Evolutionary conservation across 64 coral and sea anemone species (phyloP), one percentile per base, ranked within the genome.

Genomic region (Trachythela sp.): DNA sequence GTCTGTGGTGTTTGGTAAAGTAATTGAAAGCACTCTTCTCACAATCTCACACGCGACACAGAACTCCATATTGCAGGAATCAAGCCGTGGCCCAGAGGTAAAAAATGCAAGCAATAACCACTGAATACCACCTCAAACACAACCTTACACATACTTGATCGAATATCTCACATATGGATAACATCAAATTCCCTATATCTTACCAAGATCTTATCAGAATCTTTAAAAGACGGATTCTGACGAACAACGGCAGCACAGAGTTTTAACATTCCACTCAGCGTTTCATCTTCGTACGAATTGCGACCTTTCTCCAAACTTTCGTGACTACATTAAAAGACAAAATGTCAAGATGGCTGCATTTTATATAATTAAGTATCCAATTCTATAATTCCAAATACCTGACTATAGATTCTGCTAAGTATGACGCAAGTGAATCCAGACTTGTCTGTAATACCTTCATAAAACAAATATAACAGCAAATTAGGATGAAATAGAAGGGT

Each of bases 191-290:
- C 26, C 56, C 34, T 37, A 59, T 77, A 60, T 89, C 96, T 99
- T 58, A 99, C 96, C 91, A 99, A 84, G 13, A 93, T 94, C 20
- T 90, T 88, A 27, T 75, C 87, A 33, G 96, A 94, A 70, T 84
- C 90, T 52, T 99, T 99, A 59, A 99, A 99, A 1, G 92, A 77
- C 17, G 96, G 96, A 49, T 99, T 92, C 40, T 99, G 96, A 45
- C 96, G 85, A 88, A 99, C 94, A 48, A 99, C 96, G 38, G 96
- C 96, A 5, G 96, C 94, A 49, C 91, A 99, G 3, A 99, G 91
- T 52, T 99, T 99, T 14, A 99, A 72, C 71, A 99, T 87, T 10
- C 96, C 96, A 54, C 94, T 94, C 0, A 95, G 84, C 15, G 93
- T 93, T 87, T 99, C 96, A 59, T 95, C 94, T 88, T 80, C 75